A percentile compares a stretch with the other conserved stretches of the same genome.
Evolutionary conservation across 2,797 vertebrate genomes (phyloP).

Genomic region (Sparus aurata): DNA sequence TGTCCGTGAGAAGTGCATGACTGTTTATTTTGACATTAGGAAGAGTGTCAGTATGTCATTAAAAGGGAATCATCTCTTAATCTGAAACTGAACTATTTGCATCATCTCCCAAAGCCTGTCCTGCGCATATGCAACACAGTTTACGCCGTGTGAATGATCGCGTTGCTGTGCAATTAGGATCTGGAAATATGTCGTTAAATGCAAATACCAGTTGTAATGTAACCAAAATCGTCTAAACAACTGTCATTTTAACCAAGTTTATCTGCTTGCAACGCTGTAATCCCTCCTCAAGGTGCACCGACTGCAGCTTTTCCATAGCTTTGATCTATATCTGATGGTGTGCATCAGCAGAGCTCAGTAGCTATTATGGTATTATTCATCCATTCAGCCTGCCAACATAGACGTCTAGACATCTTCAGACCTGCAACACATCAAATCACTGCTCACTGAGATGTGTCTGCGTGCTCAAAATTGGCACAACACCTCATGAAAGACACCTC

Average conservation of each 20-base stretch:
- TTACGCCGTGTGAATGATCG: not conserved
- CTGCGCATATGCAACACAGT: constrained; percentile 9
- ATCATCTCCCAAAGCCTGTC: constrained; percentile 6
- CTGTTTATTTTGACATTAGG: constrained; percentile 51
- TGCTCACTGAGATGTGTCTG: not conserved
- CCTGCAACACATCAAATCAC: not conserved
- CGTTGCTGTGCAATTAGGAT: not conserved
- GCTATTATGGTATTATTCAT: not conserved
- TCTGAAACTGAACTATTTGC: constrained; percentile 14
- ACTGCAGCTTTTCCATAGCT: not conserved
- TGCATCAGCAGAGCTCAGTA: not conserved
- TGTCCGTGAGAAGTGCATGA: constrained; percentile 29
- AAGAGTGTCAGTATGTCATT: constrained; percentile 52
- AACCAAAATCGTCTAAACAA: no score
- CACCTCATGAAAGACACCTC: not conserved
- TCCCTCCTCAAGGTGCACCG: not conserved
- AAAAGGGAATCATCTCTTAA: constrained; percentile 25
- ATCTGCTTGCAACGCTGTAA: not conserved
- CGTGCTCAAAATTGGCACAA: not conserved
- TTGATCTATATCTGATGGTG: not conserved
- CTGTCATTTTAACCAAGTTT: not conserved
- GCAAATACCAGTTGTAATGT: not conserved
- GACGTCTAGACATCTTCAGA: not conserved
- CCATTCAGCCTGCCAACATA: not conserved
- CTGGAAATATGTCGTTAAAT: constrained; percentile 7